phyloP scores from a whole-genome alignment of 64 coral and sea anemone genomes.

The Acropora tenuis region DNA sequence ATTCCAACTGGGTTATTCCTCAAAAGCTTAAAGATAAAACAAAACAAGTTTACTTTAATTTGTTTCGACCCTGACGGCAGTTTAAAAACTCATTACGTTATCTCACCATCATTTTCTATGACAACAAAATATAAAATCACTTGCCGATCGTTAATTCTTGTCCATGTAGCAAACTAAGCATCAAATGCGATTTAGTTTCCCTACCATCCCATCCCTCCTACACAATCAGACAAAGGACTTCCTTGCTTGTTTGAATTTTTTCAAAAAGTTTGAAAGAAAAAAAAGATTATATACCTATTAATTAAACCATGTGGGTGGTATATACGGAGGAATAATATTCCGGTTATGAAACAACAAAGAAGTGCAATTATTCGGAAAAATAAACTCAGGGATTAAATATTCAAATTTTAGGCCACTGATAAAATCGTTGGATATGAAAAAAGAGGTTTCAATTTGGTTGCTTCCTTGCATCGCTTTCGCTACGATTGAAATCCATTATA shows the following conservation, averaged over 20 bases:
- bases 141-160: no score
- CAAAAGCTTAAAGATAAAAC: not conserved
- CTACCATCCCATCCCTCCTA: not conserved
- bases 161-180: no score
- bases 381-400: conserved; percentile 35
- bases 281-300: not conserved
- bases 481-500: no score
- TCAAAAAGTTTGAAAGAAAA: not conserved
- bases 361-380: conserved; percentile 8
- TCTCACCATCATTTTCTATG: not conserved
- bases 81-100: not conserved
- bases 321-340: conserved; percentile 2
- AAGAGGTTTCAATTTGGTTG: no score
- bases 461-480: no score
- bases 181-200: no score
- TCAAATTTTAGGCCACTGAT: not conserved
- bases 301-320: not conserved
- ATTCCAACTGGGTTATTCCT: not conserved
- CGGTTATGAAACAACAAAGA: not conserved
- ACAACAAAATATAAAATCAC: not conserved
- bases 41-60: not conserved
- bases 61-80: not conserved
- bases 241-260: not conserved
- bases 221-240: not conserved
- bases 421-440: not conserved